These are phyloP conservation scores for Camponotus fellah DNA, from an alignment of 2,888 invertebrate genomes.

Conservation along the genomic window DNA sequence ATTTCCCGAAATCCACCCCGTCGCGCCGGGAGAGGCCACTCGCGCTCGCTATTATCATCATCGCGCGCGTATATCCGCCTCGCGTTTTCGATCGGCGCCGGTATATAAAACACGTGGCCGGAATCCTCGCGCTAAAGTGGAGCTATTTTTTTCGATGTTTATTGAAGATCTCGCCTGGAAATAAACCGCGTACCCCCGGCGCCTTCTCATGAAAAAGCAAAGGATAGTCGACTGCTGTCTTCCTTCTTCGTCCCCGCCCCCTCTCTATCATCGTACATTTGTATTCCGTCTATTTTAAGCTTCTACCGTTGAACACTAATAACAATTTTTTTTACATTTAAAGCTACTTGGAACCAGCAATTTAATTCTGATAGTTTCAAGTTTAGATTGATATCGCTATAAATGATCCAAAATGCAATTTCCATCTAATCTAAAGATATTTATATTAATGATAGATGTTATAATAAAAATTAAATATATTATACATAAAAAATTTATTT, in stretches of 20 bases:
- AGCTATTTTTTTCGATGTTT: conserved; percentile 62
- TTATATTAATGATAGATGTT: neutral
- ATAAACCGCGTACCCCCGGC: conserved; percentile 41
- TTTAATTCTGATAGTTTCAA: neutral
- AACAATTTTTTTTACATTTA: neutral
- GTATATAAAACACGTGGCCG: conserved; percentile 53
- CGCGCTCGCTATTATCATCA: conserved; percentile 3
- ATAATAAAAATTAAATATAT: neutral
- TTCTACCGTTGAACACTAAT: neutral
- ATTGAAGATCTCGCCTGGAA: conserved; percentile 56
- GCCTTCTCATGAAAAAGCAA: conserved; percentile 9
- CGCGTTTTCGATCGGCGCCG: conserved; percentile 18
- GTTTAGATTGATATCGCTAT: neutral
- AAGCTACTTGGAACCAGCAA: neutral
- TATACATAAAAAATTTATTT: neutral
- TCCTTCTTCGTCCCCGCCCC: neutral
- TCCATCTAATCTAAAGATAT: neutral
- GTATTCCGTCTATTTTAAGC: neutral
- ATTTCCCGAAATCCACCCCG: conserved; percentile 11
- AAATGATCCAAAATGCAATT: neutral
- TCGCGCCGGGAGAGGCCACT: neutral
- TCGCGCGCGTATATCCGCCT: conserved; percentile 5
- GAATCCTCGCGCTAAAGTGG: conserved; percentile 33
- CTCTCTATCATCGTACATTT: conserved; percentile 15
- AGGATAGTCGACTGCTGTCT: neutral